These are phyloP conservation scores for Sitta carolinensis DNA, from an alignment of 2,797 vertebrate genomes.

Conservation along the genomic window DNA sequence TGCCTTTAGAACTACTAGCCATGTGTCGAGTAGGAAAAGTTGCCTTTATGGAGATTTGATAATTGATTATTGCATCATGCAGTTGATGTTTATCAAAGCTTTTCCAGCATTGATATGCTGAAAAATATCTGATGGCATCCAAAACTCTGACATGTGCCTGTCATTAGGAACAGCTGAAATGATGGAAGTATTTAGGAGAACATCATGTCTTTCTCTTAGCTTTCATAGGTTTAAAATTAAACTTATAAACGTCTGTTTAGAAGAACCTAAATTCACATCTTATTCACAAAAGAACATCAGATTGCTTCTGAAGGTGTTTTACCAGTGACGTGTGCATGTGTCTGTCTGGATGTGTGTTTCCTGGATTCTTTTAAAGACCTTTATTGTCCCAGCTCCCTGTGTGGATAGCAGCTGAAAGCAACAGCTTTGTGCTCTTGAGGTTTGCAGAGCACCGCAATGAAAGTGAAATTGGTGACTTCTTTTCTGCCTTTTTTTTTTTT, in stretches of 20 bases:
- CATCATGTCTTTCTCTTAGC: background rate
- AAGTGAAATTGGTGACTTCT: conserved; percentile 34
- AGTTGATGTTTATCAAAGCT: background rate
- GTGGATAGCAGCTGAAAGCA: background rate
- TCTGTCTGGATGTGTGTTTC: background rate
- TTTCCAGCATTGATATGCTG: background rate
- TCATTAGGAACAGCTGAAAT: background rate
- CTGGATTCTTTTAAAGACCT: background rate
- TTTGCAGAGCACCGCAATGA: conserved; percentile 17
- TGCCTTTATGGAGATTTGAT: background rate
- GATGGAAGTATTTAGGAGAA: background rate
- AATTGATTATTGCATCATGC: background rate
- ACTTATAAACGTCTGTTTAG: background rate
- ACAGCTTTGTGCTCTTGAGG: conserved; percentile 33
- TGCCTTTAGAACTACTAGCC: background rate
- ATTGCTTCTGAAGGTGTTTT: background rate
- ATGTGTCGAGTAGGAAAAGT: background rate
- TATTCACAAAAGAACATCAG: background rate
- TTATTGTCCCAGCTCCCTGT: background rate
- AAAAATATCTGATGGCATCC: background rate
- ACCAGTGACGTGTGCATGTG: background rate
- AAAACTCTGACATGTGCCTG: background rate
- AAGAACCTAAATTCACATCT: background rate
- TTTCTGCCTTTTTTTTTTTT: background rate
- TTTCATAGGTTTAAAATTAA: background rate